A percentile compares a stretch with the other conserved stretches of the same genome.
phyloP scores from a whole-genome alignment of 2,888 invertebrate genomes.

The Minunthozetes semirufus region DNA sequence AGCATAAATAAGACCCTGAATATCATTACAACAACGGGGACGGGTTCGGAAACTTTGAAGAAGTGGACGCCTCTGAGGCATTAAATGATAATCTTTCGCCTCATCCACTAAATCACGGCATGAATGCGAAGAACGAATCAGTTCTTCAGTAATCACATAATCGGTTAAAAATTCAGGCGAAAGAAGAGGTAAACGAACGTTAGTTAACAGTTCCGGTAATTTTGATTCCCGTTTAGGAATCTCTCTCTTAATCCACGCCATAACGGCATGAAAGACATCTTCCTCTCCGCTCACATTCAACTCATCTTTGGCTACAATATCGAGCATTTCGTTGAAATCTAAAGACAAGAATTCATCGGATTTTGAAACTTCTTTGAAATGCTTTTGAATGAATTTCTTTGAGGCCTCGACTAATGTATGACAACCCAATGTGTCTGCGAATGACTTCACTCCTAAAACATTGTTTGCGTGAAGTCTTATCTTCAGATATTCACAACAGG shows the following conservation, averaged over 20 bases:
- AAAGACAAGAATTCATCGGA: slow-evolving; percentile 68
- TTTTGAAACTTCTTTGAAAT: slow-evolving; percentile 67
- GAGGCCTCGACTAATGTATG: slow-evolving; percentile 62
- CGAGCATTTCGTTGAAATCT: slow-evolving; percentile 58
- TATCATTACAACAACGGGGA: slow-evolving; percentile 63
- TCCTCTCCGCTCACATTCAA: slow-evolving; percentile 69
- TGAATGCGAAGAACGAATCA: slow-evolving; percentile 67
- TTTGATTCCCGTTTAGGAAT: slow-evolving; percentile 55
- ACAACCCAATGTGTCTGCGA: slow-evolving; percentile 71
- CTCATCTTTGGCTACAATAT: slow-evolving; percentile 66
- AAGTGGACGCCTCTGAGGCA: slow-evolving; percentile 72
- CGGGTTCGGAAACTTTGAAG: slow-evolving; percentile 68
- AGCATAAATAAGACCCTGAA: slow-evolving; percentile 72
- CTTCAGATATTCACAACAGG: slow-evolving; percentile 72
- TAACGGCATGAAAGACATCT: slow-evolving; percentile 72
- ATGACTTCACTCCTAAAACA: slow-evolving; percentile 68
- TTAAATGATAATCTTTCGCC: slow-evolving; percentile 76
- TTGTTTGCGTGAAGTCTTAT: slow-evolving; percentile 68
- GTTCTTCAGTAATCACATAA: slow-evolving; percentile 67
- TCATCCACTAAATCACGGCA: slow-evolving; percentile 79
- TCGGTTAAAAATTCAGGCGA: slow-evolving; percentile 75
- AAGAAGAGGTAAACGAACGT: slow-evolving; percentile 70
- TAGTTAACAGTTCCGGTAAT: slow-evolving; percentile 64
- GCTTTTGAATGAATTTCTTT: slow-evolving; percentile 69
- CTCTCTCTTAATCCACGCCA: slow-evolving; percentile 69